Conservation (phyloP, 2,797 vertebrate species). For the Sylvilagus floridanus region DNA sequence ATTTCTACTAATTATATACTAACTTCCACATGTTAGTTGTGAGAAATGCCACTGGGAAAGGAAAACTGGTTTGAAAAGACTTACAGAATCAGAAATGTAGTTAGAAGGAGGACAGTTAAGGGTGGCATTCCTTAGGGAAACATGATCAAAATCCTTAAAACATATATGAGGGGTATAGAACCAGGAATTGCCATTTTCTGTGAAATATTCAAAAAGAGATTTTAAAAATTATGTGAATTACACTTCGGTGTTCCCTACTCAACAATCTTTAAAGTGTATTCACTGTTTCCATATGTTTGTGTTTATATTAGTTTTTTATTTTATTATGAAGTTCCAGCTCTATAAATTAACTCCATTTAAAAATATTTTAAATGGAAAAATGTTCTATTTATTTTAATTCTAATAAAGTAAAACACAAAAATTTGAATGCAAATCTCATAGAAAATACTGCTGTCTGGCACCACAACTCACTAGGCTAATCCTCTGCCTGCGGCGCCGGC, state of each 20-base stretch:
- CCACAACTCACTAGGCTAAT: too few relatives aligned
- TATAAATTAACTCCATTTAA: background rate
- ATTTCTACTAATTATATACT: background rate
- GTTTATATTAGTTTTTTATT: background rate
- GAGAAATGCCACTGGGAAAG: background rate
- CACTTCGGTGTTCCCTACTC: background rate
- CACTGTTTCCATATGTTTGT: background rate
- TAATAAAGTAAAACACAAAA: slow-evolving; percentile 55
- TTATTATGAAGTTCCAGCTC: background rate
- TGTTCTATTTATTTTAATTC: background rate
- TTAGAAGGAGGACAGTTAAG: background rate
- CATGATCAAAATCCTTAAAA: background rate
- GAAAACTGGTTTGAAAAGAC: background rate
- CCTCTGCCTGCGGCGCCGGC: too few relatives aligned
- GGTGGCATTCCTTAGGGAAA: background rate
- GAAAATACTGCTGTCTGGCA: background rate
- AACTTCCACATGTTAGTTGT: background rate
- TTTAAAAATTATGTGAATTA: background rate
- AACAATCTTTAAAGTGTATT: background rate
- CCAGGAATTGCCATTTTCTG: background rate
- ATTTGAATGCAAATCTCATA: slow-evolving; percentile 30
- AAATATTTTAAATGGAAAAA: background rate
- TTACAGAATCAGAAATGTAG: background rate
- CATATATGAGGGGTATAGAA: background rate
- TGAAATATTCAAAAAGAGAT: background rate